phyloP scores from a whole-genome alignment of 2,113 vertebrate species.

The Oreochromis spilurus region DNA sequence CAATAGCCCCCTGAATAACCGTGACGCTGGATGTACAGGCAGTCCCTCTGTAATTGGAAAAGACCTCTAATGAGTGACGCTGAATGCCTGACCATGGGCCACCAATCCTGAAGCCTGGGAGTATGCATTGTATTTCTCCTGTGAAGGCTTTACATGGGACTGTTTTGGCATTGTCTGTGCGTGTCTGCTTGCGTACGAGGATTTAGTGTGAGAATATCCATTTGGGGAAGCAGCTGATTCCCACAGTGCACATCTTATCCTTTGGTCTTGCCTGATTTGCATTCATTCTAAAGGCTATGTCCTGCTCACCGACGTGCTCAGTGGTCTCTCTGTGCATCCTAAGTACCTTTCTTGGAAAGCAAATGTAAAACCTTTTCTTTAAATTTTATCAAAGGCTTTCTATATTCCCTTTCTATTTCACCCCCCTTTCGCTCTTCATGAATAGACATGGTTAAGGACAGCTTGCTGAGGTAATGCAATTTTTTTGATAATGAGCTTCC shows the following conservation, averaged over 20 bases:
- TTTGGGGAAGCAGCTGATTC: slow-evolving; percentile 12
- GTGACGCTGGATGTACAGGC: slow-evolving; percentile 19
- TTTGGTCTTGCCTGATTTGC: slow-evolving; percentile 39
- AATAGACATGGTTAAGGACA: slow-evolving; percentile 1
- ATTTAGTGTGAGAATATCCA: neutral
- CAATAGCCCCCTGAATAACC: slow-evolving; percentile 35
- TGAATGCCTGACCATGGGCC: slow-evolving; percentile 28
- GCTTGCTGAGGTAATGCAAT: slow-evolving; percentile 13
- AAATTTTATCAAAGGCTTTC: slow-evolving; percentile 14
- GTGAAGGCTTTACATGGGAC: slow-evolving; percentile 8
- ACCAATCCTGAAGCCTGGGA: slow-evolving; percentile 15
- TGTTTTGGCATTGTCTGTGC: neutral
- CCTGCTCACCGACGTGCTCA: neutral
- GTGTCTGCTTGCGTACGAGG: neutral
- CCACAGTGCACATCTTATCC: slow-evolving; percentile 11
- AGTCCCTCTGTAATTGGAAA: slow-evolving; percentile 41
- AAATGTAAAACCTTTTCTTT: neutral
- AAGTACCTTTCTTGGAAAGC: slow-evolving; percentile 4
- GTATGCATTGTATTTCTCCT: slow-evolving; percentile 17
- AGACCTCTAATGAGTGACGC: slow-evolving; percentile 32
- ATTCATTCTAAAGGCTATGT: slow-evolving; percentile 20
- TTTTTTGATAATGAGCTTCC: slow-evolving; percentile 35
- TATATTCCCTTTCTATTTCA: neutral
- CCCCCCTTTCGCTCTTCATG: neutral
- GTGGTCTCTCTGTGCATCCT: neutral